Base-by-base conservation (phyloP, 2,113 vertebrate genomes). In the Monopterus albus region DNA sequence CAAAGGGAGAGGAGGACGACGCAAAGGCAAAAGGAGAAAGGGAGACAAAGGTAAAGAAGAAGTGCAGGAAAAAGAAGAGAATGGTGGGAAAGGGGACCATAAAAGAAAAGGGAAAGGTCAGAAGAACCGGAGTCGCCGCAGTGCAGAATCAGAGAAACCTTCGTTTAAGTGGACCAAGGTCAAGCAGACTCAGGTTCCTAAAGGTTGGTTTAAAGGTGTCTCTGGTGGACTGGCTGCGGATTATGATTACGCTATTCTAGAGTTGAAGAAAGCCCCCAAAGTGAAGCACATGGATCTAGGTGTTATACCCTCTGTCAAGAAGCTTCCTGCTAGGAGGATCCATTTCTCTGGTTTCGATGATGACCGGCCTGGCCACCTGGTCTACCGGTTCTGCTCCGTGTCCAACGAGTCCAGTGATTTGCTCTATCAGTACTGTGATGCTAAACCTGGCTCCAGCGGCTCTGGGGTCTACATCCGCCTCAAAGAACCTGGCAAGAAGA, bases 271-370 rank as follows among this genome's bases (percentile, higher is more conserved):
- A 8, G 79, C 94, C 0, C 96, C 96, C 68, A 97, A 94, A 74
- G 93, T 94, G 81, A 94, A 92, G 59, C 92, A 92, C 73, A 98
- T 98, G 97, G 96, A 97, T 21, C 89, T 99, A 7, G 97, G 97
- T 2, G 82, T 98, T 14, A 95, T 97, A 29, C 95, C 96, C 0
- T 83, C 95, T 0, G 80, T 96, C 35, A 94, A 92, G 88, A 97
- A 94, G 87, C 89, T 98, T 77, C 96, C 96, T 0, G 93, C 96
- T 0, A 95, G 95, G 17, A 94, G 95, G 88, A 97, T 99, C 87
- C 98, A 99, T 87, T 99, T 99, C 90, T 99, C 98, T 0, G 96
- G 97, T 26, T 98, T 98, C 25, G 98, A 99, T n/a, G 91, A 92
- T 0, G 98, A 98, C 74, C 85, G 96, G 9, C 92, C 94, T 0